Base-by-base conservation (phyloP, 2,113 vertebrate species). In the Nyctibius bracteatus region DNA sequence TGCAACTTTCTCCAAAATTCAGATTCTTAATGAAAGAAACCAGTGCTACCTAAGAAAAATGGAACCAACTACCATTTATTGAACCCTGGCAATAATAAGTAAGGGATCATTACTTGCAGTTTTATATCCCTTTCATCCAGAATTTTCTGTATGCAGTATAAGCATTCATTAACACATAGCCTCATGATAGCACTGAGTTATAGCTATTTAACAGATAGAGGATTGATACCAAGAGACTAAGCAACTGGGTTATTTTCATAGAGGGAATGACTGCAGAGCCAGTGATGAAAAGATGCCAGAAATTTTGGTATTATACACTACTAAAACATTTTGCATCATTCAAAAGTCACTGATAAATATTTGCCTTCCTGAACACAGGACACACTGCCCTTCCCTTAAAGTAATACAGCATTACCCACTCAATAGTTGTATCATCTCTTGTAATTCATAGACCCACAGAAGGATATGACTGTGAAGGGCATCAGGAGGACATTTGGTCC, bases 241-340 rank as follows among this genome's bases (percentile, higher is more conserved):
- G 61, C n/a, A 74, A 85, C n/a, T 61, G 65, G 33, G 10, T 88
- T 96, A 71, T 92, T 90, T 94, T 92, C 83, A 81, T 49, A 57
- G 61, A 95, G 68, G 41, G 61, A 95, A 65, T 65, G 47, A 57
- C n/a, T 81, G 72, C 52, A 81, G 28, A 88, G n/a, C 24, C 65
- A 81, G 68, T 25, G 58, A 70, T 52, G 52, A 92, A 92, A 94
- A 78, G 35, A 74, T 74, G 39, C 52, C 82, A 96, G 57, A 63
- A 93, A 61, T 86, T 88, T 51, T 62, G n/a, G 8, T 37, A 82
- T 61, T 46, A 57, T 61, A 9, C 51, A n/a, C 18, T 86, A 62
- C 68, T 92, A 86, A 94, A 81, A 59, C 46, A 74, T 6, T 39
- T 12, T 57, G 44, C 31, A 78, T 88, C 61, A 39, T 86, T 84